Evolutionary conservation across 2,113 vertebrate genomes (phyloP), one percentile per base, ranked within the genome.

Genomic region (Takifugu flavidus): DNA sequence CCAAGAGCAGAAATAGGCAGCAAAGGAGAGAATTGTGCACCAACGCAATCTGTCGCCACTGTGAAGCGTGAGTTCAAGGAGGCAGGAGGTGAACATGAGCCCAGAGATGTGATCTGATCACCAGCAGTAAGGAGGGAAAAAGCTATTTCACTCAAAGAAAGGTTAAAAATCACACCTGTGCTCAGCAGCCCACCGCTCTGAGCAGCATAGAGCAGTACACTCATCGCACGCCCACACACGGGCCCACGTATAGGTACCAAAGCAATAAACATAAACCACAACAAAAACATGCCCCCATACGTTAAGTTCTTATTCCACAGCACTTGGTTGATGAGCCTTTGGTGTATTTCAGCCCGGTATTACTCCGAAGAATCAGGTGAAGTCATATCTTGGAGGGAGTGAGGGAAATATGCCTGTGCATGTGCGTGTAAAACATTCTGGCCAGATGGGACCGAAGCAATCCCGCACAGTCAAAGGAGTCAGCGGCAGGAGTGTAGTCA

Each of bases 371-470:
- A 10, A 39, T 39, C 11, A 39, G 34, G 6, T 3, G 34, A 39
- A 39, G 34, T 10, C 11, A 39, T 10, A 39, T 39, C 34, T 39
- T 39, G 8, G 11, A 55, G 53, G 53, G 4, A 15, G 34, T 3
- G n/a, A n/a, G 31, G 7, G 31, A 47, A 31, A 15, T n/a, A 13
- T 15, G n/a, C 28, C 20, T 47, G 49, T 25, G 15, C 34, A 39
- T 45, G 69, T 78, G 59, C 66, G 85, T 51, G 72, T 61, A 84
- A 89, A 90, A 89, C 85, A 89, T 81, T 86, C 87, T 85, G 80
- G 78, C 84, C 83, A 79, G 86, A 90, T 88, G 88, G 89, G 87
- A 90, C 88, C 89, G 84, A 89, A 92, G 88, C 89, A 90, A 91
- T 91, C 88, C 82, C 70, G 77, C 84, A 85, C 85, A 87, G 85